These are phyloP conservation scores for Ariolimax columbianus DNA, from an alignment of 2,888 invertebrate genomes.

Conservation along the genomic window DNA sequence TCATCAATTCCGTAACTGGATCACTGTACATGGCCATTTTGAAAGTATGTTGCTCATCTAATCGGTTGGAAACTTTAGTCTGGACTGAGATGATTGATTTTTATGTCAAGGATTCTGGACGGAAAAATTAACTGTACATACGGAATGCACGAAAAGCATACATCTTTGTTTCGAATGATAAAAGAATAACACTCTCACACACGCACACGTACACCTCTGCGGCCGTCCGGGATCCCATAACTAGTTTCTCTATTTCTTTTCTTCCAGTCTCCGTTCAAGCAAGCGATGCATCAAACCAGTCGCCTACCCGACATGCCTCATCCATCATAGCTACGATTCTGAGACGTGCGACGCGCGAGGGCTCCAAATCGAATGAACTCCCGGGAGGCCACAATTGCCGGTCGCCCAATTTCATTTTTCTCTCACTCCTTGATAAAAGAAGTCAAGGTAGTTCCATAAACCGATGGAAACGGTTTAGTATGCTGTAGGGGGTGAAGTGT, in stretches of 20 bases:
- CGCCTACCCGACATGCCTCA: constrained; percentile 29
- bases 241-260: constrained; percentile 16
- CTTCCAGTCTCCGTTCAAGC: constrained; percentile 19
- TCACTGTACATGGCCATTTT: no score
- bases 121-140: background rate
- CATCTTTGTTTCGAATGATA: constrained; percentile 4
- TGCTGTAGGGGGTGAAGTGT: no score
- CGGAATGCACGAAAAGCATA: background rate
- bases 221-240: background rate
- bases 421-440: background rate
- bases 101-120: no score
- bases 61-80: no score
- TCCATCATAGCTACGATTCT: constrained; percentile 34
- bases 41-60: no score
- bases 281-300: constrained; percentile 34
- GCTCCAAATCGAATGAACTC: constrained; percentile 32
- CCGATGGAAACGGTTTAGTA: no score
- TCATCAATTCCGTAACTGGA: no score
- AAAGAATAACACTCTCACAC: background rate
- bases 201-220: background rate
- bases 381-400: background rate
- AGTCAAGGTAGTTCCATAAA: no score
- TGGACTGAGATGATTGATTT: no score
- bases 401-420: constrained; percentile 6
- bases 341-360: constrained; percentile 27